These are phyloP conservation scores for Scaptomyza hsui DNA, from an alignment of 1,140 invertebrate species.

Conservation along the genomic window DNA sequence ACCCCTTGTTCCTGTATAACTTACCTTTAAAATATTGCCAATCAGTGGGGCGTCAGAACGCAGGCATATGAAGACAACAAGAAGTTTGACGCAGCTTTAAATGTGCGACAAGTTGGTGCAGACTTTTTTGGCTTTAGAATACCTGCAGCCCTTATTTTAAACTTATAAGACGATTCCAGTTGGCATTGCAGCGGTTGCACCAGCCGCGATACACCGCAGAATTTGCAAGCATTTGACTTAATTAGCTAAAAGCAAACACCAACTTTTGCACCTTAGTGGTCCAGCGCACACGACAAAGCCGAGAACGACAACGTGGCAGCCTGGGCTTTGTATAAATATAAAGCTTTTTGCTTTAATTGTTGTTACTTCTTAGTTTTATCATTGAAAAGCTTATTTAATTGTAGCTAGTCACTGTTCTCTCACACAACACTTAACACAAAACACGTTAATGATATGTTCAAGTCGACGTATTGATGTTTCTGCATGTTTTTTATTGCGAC, in stretches of 20 bases:
- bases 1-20: constrained; percentile 25
- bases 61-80: constrained; percentile 4
- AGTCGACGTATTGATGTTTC: constrained; percentile 35
- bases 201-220: too few species aligned
- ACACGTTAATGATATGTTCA: constrained; percentile 9
- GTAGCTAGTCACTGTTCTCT: background rate
- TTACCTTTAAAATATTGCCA: constrained; percentile 63
- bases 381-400: too few species aligned
- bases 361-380: background rate
- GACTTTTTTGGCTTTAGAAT: constrained; percentile 14
- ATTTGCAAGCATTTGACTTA: constrained; percentile 39
- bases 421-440: constrained; percentile 3
- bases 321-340: background rate
- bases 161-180: background rate
- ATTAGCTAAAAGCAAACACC: constrained; percentile 68
- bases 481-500: constrained; percentile 4
- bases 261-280: constrained; percentile 54
- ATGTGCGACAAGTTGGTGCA: constrained; percentile 15
- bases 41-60: constrained; percentile 3
- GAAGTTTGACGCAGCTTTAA: constrained; percentile 49
- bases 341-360: constrained; percentile 6
- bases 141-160: constrained; percentile 19
- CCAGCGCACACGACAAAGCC: constrained; percentile 19
- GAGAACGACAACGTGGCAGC: constrained; percentile 30
- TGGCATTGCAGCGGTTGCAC: background rate